A percentile compares a stretch with the other conserved stretches of the same genome.
Evolutionary conservation across 2,888 invertebrate species (phyloP).

Genomic region (Ochropacha duplaris): DNA sequence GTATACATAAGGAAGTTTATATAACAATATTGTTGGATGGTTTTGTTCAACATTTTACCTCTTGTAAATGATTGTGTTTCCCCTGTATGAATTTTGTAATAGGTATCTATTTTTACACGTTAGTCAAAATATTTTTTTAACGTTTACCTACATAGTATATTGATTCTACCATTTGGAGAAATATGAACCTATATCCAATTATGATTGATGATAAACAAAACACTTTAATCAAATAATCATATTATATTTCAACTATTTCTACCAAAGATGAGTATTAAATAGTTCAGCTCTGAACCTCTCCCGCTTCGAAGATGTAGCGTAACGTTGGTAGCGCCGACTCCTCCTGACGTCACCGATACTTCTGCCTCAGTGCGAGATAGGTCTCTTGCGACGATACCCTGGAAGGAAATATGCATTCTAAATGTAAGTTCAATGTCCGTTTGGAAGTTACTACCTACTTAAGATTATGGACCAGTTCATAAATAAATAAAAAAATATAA

Average conservation of each 20-base stretch:
- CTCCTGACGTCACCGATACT: constrained; percentile 63
- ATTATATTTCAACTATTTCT: constrained; percentile 33
- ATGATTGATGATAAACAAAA: background rate
- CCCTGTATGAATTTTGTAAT: background rate
- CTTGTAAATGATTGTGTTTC: background rate
- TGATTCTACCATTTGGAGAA: too few relatives aligned
- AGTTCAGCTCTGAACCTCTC: constrained; percentile 64
- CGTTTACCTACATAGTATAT: too few relatives aligned
- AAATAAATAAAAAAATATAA: too few relatives aligned
- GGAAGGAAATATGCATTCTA: constrained; percentile 26
- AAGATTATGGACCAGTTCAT: too few relatives aligned
- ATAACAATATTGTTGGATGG: background rate
- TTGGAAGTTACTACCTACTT: too few relatives aligned
- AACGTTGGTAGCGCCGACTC: constrained; percentile 63
- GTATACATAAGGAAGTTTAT: background rate
- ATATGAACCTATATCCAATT: too few relatives aligned
- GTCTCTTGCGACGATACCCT: constrained; percentile 70
- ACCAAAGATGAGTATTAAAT: constrained; percentile 68
- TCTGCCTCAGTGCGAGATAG: constrained; percentile 60
- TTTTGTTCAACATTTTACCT: background rate
- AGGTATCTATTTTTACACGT: background rate
- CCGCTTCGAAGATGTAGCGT: constrained; percentile 65
- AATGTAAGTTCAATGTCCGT: background rate
- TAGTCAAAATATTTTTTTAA: background rate
- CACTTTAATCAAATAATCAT: constrained; percentile 16